Evolutionary conservation across 2,113 vertebrate species (phyloP).

Genomic region (Delphinus delphis): DNA sequence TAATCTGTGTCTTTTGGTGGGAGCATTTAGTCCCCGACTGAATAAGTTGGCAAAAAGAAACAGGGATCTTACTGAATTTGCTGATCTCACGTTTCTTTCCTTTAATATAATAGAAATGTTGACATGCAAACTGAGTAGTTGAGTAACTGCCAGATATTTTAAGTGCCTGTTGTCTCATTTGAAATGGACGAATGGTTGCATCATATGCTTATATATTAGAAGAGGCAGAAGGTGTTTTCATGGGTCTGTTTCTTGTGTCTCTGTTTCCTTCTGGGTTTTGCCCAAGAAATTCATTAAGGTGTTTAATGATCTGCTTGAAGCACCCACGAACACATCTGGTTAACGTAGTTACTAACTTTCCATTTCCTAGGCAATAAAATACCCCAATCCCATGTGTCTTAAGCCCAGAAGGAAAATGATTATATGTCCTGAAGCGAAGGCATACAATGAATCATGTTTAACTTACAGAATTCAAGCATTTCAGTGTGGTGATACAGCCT

Average conservation of each 20-base stretch:
- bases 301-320: conserved; percentile 24
- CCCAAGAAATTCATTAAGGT: background rate
- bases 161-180: conserved; percentile 35
- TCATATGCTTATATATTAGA: background rate
- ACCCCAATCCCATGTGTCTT: background rate
- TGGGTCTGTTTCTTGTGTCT: background rate
- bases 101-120: conserved; percentile 51
- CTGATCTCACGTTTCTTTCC: conserved; percentile 13
- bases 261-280: conserved; percentile 44
- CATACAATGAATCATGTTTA: background rate
- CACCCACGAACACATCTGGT: background rate
- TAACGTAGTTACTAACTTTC: conserved; percentile 21
- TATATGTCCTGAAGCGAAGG: background rate
- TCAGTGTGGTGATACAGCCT: background rate
- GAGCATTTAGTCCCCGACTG: background rate
- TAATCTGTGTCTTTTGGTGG: no score
- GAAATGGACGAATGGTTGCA: conserved; percentile 1
- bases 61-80: background rate
- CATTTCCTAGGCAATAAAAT: background rate
- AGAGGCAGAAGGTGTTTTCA: background rate
- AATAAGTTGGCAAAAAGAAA: conserved; percentile 8
- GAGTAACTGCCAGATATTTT: conserved; percentile 45
- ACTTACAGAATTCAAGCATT: background rate
- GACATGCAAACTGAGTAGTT: background rate
- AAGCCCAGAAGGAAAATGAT: conserved; percentile 13